These are phyloP conservation scores for Phrynocephalus versicolor DNA, from an alignment of 2,113 vertebrate genomes.

Conservation along the genomic window DNA sequence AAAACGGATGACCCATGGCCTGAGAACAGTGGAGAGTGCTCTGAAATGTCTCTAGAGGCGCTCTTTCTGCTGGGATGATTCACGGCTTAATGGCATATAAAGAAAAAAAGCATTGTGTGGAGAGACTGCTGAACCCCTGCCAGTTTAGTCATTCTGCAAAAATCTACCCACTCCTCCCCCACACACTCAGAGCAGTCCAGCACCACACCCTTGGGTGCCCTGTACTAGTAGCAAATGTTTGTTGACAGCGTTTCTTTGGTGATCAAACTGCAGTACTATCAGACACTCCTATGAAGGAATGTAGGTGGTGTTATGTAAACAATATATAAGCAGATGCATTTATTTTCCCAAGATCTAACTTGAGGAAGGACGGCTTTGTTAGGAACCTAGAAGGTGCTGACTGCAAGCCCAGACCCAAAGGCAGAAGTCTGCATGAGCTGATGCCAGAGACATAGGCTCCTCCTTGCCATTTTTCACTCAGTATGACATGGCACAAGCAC, in stretches of 20 bases:
- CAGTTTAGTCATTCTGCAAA: slow-evolving; percentile 13
- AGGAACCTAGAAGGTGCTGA: neutral
- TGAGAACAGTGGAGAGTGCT: neutral
- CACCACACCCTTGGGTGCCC: neutral
- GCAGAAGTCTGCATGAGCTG: too few relatives aligned
- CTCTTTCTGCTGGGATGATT: slow-evolving; percentile 40
- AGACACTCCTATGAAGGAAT: neutral
- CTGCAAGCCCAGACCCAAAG: neutral
- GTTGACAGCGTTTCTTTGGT: neutral
- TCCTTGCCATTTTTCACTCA: too few relatives aligned
- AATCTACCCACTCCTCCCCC: neutral
- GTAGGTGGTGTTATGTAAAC: neutral
- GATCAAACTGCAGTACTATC: neutral
- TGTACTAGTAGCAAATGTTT: slow-evolving; percentile 3
- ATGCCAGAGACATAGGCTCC: too few relatives aligned
- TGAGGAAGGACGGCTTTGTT: neutral
- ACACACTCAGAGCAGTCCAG: too few relatives aligned
- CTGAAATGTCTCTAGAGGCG: neutral
- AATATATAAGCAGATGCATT: too few relatives aligned
- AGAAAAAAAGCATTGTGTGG: slow-evolving; percentile 48
- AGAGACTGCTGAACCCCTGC: slow-evolving; percentile 13
- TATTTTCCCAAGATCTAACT: neutral
- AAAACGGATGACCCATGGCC: neutral
- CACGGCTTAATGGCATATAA: slow-evolving; percentile 38
- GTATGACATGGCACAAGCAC: too few relatives aligned